Conservation (phyloP, 2,797 vertebrate genomes). For the Danionella dracula region DNA sequence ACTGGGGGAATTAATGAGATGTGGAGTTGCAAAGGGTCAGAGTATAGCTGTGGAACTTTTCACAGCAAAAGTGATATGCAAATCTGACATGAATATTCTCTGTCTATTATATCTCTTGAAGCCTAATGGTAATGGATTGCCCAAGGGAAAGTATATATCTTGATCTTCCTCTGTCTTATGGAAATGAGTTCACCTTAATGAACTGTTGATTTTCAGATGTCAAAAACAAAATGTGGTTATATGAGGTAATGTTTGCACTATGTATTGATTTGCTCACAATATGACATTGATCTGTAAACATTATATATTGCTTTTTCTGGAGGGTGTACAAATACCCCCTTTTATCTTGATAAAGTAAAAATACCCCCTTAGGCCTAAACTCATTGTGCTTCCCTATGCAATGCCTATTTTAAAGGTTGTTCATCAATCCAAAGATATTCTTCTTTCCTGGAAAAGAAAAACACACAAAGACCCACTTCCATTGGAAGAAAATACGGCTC, state of each 20-base stretch:
- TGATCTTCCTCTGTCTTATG: conserved; percentile 10
- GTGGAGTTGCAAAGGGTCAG: conserved; percentile 10
- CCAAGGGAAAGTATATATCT: conserved; percentile 35
- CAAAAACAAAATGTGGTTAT: background rate
- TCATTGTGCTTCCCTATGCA: no score
- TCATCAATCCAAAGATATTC: background rate
- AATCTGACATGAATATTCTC: conserved; percentile 16
- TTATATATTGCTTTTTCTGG: background rate
- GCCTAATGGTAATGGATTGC: conserved; percentile 62
- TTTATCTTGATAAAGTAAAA: no score
- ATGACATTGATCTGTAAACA: background rate
- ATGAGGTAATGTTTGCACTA: conserved; percentile 1
- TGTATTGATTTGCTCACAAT: background rate
- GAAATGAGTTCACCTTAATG: conserved; percentile 21
- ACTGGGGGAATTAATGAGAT: conserved; percentile 16
- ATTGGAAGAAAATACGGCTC: background rate
- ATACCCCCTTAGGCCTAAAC: no score
- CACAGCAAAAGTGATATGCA: background rate
- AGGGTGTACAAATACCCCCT: no score
- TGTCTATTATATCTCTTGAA: conserved; percentile 8
- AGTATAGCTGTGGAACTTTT: background rate
- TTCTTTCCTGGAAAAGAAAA: background rate
- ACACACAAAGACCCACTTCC: background rate
- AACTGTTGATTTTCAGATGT: conserved; percentile 13
- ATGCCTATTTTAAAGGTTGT: background rate